Base-by-base conservation (phyloP, 2,797 vertebrate genomes). In the Crax fasciolata region DNA sequence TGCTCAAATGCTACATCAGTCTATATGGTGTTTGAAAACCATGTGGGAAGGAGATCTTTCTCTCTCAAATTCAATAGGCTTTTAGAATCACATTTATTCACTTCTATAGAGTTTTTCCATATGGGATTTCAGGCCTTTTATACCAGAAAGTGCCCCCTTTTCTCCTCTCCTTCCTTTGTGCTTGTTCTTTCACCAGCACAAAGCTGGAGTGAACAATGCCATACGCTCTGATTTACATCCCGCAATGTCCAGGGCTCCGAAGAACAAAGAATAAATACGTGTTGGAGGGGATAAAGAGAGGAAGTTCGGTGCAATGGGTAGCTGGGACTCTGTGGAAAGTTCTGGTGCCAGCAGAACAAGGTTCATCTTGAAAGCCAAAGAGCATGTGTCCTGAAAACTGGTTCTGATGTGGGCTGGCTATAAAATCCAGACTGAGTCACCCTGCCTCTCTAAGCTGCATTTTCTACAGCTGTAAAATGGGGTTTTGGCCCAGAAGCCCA, bases 121-220 rank as follows among this genome's bases (percentile, higher is more conserved):
- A 95, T 0, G 44, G 93, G 84, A 91, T 81, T 96, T 95, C 84
- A 88, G 84, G 70, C 66, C 73, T 84, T 92, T 94, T 92, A 21
- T 81, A 63, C 13, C 46, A 89, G 73, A 92, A 89, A 13, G 57
- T 93, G 78, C 52, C 65, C 87, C 88, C 65, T 92, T 94, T 84
- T 94, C 90, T 95, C 39, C 20, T 70, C 41, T 81, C 46, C 39
- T 87, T 93, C 61, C 55, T 93, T 92, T 97, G 90, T 93, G 49
- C 51, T 39, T 85, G 51, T 27, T 66, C 89, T 96, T 96, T 95
- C 89, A 95, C 84, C 35, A 76, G 73, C 82, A 92, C 91, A 95
- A 95, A 95, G 94, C 84, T 75, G 39, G 87, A 93, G 70, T n/a
- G 94, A 95, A 95, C 89, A 96, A 95, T 92, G 89, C 46, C 87